Base-by-base conservation (phyloP, 2,797 vertebrate genomes). In the Muraenolepis orangiensis region DNA sequence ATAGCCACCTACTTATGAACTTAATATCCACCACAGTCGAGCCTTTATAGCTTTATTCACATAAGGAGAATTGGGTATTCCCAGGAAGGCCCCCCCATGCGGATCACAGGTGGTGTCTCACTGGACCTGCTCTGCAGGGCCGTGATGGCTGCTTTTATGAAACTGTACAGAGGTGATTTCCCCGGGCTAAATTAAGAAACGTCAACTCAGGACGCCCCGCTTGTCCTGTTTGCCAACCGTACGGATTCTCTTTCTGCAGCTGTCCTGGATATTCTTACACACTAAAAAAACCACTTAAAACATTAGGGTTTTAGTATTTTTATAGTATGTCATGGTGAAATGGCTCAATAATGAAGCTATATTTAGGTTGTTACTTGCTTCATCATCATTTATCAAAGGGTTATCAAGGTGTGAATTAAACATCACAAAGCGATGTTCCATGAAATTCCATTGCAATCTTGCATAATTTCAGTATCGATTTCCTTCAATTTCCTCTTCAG, bases 121-220 rank as follows among this genome's bases (percentile, higher is more conserved):
- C 1, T 26, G 57, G n/a, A n/a, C 57, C 57, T 11, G n/a, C 10
- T 10, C 3, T 3, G 7, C n/a, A 46, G 1, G 75, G 23, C 20
- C 34, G 73, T 42, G 70, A 31, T 2, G 57, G 74, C 31, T 77
- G 68, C 36, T 69, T 64, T 29, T 74, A 31, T 69, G 30, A 32
- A 40, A 42, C 73, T 69, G 30, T 68, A 23, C 7, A 12, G 66
- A 11, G 66, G 36, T 46, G 38, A 57, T 74, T 69, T 69, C 66
- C 23, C 71, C 1, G 38, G 16, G 40, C 74, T 76, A 73, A 36
- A 74, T 68, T 70, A 67, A 81, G 36, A 31, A 29, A 29, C 13
- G 11, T 28, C 69, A 29, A 29, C 8, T 57, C 36, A 3, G 51
- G 30, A 3, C 46, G 36, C 74, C 64, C 64, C 78, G 64, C 16